phyloP scores from a whole-genome alignment of 2,113 vertebrate species.

The Pseudopipra pipra region DNA sequence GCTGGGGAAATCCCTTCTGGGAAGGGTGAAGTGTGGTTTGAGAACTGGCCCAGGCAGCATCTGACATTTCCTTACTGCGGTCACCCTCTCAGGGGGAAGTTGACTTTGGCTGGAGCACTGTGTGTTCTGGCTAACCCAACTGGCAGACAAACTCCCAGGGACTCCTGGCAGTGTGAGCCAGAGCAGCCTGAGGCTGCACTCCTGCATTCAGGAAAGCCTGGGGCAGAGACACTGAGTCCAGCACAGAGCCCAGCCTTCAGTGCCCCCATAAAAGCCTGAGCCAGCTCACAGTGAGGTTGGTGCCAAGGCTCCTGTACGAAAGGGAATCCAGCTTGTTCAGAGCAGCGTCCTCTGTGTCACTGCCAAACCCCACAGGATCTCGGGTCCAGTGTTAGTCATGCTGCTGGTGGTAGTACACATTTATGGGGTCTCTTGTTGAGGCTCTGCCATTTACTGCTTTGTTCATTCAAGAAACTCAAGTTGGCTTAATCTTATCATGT shows the following conservation, averaged over 20 bases:
- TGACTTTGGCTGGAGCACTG: constrained; percentile 38
- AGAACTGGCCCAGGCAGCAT: neutral
- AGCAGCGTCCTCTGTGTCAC: neutral
- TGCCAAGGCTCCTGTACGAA: constrained; percentile 14
- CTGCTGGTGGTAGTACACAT: constrained; percentile 21
- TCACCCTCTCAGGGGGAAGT: neutral
- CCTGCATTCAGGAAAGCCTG: neutral
- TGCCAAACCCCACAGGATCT: constrained; percentile 31
- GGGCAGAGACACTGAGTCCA: neutral
- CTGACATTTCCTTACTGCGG: neutral
- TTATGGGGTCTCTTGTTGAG: neutral
- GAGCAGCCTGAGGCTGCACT: neutral
- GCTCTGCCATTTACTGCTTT: constrained; percentile 34
- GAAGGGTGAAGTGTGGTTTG: neutral
- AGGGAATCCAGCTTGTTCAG: constrained; percentile 12
- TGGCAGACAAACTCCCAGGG: neutral
- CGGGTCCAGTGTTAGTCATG: neutral
- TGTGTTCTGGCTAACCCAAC: constrained; percentile 35
- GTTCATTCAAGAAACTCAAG: constrained; percentile 32
- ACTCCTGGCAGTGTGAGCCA: neutral
- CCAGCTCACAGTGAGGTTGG: neutral
- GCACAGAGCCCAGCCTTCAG: neutral
- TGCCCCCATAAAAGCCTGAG: neutral
- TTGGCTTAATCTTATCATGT: constrained; percentile 20
- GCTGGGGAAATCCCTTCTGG: neutral